phyloP scores from a whole-genome alignment of 2,797 vertebrate genomes.

The Thaleichthys pacificus region DNA sequence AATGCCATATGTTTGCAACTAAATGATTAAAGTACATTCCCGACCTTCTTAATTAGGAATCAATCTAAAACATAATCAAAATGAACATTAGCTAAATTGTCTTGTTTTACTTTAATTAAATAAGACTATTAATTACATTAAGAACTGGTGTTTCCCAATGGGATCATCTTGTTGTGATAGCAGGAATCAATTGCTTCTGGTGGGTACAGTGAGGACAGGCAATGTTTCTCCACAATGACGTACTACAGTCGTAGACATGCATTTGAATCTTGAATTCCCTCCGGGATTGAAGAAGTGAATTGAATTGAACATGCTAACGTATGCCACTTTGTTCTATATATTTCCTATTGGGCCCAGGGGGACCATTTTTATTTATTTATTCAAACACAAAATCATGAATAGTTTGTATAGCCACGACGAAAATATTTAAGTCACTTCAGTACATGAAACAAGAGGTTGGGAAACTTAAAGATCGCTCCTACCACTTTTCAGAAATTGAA shows the following conservation, averaged over 20 bases:
- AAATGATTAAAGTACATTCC: conserved; percentile 25
- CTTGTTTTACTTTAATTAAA: conserved; percentile 39
- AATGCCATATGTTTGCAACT: conserved; percentile 30
- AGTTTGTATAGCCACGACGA: not conserved
- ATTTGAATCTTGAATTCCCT: not conserved
- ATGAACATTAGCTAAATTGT: conserved; percentile 26
- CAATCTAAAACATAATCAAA: conserved; percentile 33
- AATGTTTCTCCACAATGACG: not conserved
- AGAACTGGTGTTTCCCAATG: conserved; percentile 36
- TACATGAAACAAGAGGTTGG: not conserved
- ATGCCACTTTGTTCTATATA: not conserved
- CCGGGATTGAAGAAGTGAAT: no score
- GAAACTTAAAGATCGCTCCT: not conserved
- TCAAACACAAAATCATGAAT: not conserved
- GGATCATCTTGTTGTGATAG: conserved; percentile 34
- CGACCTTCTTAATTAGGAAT: conserved; percentile 28
- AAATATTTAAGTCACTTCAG: not conserved
- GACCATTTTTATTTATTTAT: not conserved
- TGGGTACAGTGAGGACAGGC: not conserved
- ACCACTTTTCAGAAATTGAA: not conserved
- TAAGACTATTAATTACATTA: conserved; percentile 38
- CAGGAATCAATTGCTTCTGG: conserved; percentile 22
- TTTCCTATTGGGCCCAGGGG: conserved; percentile 6
- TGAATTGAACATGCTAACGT: not conserved
- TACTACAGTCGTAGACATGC: not conserved